Evolutionary conservation across 2,888 invertebrate species (phyloP), one percentile per base, ranked within the genome.

Genomic region (Argynnis bischoffii): DNA sequence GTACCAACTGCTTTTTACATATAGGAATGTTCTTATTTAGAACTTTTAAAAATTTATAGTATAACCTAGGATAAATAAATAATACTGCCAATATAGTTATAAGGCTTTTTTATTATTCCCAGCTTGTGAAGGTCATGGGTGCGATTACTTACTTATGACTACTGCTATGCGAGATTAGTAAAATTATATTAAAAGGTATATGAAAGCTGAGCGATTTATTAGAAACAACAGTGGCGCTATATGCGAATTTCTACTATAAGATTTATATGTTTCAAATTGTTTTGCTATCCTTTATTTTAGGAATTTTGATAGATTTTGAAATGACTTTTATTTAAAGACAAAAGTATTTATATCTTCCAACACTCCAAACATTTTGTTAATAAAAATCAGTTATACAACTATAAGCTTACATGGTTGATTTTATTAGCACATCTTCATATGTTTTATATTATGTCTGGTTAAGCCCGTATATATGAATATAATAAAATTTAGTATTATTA

Each of bases 81-180:
- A 68, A 77, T 82, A 85, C 82, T 83, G 86, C 84, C 86, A 85
- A 85, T 80, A 78, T 84, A 84, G 83, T 78, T 77, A 60, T 84
- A 85, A 83, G 85, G 83, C 84, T 86, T 82, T 74, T 80, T 81
- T 79, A 69, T 71, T 74, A 74, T 72, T 73, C 74, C 72, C 67
- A 65, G 72, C 72, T 75, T 75, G 64, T 74, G 71, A 74, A 72
- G 53, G 78, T 72, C 70, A 69, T 63, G 74, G 73, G 70, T 72
- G 68, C 64, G 63, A 74, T 64, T 74, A 75, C 74, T 64, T 74
- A 75, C 74, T 74, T 75, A 67, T 41, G 16, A 51, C 16, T 69
- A 70, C 72, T 67, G 79, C 78, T 77, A 73, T 73, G 77, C 78
- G 77, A 76, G 66, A 71, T 69, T 69, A 69, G 67, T 70, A 67